Evolutionary conservation across 2,113 vertebrate genomes (phyloP).

Genomic region (Potamarius usumacintae): DNA sequence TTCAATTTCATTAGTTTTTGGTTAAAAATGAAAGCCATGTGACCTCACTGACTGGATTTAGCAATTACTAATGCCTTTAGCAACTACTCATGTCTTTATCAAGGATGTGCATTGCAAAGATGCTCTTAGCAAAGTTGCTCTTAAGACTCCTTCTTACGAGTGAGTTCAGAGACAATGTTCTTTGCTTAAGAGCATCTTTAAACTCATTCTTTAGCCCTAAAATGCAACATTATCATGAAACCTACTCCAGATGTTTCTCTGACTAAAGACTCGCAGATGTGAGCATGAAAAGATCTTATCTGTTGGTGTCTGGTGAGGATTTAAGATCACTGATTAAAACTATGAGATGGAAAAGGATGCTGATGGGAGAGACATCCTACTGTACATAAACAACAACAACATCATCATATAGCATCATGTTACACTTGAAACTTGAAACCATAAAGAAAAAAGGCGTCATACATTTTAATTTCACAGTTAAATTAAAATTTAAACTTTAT

Average conservation of each 20-base stretch:
- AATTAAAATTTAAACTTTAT: neutral
- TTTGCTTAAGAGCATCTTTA: no score
- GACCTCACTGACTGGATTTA: no score
- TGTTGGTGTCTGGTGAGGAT: slow-evolving; percentile 61
- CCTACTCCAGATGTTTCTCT: slow-evolving; percentile 40
- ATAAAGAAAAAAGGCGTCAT: neutral
- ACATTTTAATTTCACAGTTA: neutral
- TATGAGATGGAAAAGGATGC: neutral
- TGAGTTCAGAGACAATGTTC: no score
- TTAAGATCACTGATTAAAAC: slow-evolving; percentile 60
- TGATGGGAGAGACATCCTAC: neutral
- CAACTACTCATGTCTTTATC: no score
- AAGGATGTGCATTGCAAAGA: no score
- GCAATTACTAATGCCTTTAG: no score
- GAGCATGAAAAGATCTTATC: slow-evolving; percentile 19
- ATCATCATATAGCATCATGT: neutral
- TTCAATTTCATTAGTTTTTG: no score
- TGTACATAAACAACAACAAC: neutral
- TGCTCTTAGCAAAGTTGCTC: no score
- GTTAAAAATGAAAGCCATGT: no score
- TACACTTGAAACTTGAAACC: neutral
- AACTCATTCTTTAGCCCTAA: no score
- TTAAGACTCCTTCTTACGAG: no score
- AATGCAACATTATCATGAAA: no score
- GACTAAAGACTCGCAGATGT: slow-evolving; percentile 19